Evolutionary conservation across 2,113 vertebrate genomes (phyloP).

Genomic region (Pleuronectes platessa): DNA sequence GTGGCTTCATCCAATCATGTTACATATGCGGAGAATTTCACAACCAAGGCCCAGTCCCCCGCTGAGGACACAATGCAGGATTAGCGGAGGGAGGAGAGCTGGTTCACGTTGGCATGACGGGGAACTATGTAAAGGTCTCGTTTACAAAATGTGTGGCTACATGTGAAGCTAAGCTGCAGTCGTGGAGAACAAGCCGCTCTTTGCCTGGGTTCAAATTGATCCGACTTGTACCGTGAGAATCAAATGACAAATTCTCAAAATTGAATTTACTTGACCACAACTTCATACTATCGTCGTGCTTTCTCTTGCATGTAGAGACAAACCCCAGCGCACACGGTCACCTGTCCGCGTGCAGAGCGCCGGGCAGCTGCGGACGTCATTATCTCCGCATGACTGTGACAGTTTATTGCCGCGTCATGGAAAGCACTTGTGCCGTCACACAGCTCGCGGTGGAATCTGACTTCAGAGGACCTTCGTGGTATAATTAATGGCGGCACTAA

Average conservation of each 20-base stretch:
- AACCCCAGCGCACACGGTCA: too few relatives aligned
- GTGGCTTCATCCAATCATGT: conserved; percentile 65
- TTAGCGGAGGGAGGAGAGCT: conserved; percentile 54
- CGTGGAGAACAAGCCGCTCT: not conserved
- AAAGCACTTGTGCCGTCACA: conserved; percentile 10
- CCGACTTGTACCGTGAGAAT: too few relatives aligned
- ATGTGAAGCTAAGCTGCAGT: conserved; percentile 16
- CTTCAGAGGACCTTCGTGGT: conserved; percentile 11
- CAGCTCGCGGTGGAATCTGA: conserved; percentile 11
- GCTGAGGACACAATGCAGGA: conserved; percentile 47
- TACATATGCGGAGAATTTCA: conserved; percentile 67
- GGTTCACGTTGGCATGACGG: conserved; percentile 24
- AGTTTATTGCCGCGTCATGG: conserved; percentile 52
- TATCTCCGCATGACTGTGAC: not conserved
- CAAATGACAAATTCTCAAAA: not conserved
- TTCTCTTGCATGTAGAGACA: too few relatives aligned
- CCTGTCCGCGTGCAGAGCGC: too few relatives aligned
- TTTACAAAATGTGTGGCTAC: conserved; percentile 14
- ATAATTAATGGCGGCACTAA: conserved; percentile 48
- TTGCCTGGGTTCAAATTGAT: not conserved
- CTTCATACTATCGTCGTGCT: not conserved
- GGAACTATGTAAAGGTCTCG: not conserved
- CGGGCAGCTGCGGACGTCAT: not conserved
- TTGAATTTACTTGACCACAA: not conserved
- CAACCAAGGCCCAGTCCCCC: conserved; percentile 38